phyloP scores from a whole-genome alignment of 2,113 vertebrate species.

The Hydropotes inermis region DNA sequence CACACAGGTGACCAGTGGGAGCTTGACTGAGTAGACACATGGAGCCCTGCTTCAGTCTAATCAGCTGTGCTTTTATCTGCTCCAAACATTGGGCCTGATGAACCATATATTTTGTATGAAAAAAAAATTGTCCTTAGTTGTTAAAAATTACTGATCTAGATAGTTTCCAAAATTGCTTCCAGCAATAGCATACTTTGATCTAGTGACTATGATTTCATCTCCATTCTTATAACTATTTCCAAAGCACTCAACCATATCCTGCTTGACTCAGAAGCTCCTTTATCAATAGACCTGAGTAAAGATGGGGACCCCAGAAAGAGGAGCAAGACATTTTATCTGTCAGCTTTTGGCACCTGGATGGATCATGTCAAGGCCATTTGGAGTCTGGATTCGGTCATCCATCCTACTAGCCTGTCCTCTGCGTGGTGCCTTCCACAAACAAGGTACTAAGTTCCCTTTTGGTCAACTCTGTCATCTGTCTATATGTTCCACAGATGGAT shows the following conservation, averaged over 20 bases:
- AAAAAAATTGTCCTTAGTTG: neutral
- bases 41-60: neutral
- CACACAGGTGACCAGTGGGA: neutral
- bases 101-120: neutral
- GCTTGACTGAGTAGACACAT: too few species aligned
- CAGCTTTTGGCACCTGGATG: neutral
- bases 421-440: neutral
- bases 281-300: neutral
- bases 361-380: neutral
- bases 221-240: neutral
- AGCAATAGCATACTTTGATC: neutral
- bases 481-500: neutral
- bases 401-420: too few species aligned
- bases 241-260: neutral
- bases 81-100: neutral
- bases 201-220: neutral
- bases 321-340: neutral
- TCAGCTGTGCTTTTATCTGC: neutral
- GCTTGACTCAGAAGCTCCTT: neutral
- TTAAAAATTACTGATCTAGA: neutral
- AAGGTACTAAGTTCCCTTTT: neutral
- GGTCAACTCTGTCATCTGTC: neutral
- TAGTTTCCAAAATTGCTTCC: neutral
- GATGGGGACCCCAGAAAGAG: neutral
- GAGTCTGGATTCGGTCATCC: neutral